Conservation (phyloP, 2,113 vertebrate genomes). For the Channa argus region DNA sequence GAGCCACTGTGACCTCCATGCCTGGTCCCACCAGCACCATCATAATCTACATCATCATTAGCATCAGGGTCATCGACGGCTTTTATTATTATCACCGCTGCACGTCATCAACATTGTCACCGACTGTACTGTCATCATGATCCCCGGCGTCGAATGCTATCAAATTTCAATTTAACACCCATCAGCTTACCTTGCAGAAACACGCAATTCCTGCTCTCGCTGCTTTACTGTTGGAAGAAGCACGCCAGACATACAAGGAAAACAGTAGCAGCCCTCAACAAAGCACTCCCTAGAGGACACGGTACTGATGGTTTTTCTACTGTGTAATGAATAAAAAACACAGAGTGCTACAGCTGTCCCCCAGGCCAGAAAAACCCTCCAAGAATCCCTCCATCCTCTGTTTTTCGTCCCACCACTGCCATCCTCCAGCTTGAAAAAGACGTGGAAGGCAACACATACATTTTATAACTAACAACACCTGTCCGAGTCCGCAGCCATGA, state of each 20-base stretch:
- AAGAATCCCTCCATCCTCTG: conserved; percentile 36
- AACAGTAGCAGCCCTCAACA: conserved; percentile 56
- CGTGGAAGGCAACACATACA: conserved; percentile 22
- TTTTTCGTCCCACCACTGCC: background rate
- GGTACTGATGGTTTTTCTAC: conserved; percentile 71
- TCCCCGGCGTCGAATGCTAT: background rate
- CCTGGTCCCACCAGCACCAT: conserved; percentile 23
- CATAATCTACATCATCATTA: conserved; percentile 38
- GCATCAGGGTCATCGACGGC: conserved; percentile 18
- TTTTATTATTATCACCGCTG: conserved; percentile 33
- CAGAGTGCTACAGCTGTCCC: conserved; percentile 56
- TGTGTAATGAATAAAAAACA: conserved; percentile 77
- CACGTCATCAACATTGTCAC: conserved; percentile 16
- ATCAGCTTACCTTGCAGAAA: background rate
- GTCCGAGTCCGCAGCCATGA: conserved; percentile 62
- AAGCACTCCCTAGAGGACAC: conserved; percentile 71
- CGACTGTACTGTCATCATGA: background rate
- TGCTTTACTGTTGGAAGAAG: conserved; percentile 64
- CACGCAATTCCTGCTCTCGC: too few species aligned
- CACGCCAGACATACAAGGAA: conserved; percentile 50
- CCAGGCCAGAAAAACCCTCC: conserved; percentile 51
- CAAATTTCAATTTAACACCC: conserved; percentile 38
- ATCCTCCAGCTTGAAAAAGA: conserved; percentile 24
- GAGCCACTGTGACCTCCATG: conserved; percentile 36
- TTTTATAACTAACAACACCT: conserved; percentile 70